Evolutionary conservation across 2,113 vertebrate species (phyloP), one percentile per base, ranked within the genome.

Genomic region (Prietella phreatophila): DNA sequence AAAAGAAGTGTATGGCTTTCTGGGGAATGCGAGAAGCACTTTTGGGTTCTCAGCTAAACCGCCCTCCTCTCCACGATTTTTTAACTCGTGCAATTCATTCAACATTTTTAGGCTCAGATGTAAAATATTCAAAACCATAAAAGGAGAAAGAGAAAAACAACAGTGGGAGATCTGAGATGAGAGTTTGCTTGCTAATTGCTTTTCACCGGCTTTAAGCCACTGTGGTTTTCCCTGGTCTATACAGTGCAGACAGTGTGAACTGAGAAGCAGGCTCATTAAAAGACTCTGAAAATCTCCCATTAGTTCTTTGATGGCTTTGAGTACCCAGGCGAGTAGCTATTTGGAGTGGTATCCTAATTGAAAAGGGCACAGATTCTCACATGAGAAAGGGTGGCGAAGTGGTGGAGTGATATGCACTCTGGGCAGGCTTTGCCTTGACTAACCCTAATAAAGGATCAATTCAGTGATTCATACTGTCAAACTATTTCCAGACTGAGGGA

Each of bases 331-430:
- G 86, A 90, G 85, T 71, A 88, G 90, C 93, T 95, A 94, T 95
- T 95, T 92, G 93, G 90, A 95, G 94, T 86, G 85, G 90, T 93
- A 93, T 93, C 92, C 93, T 94, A 93, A 94, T 94, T 95, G 92
- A 92, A 93, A 93, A 91, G 91, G 89, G 88, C 39, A 8, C 88
- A 90, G 87, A 88, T 86, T 82, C 61, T 85, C 86, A 85, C 61
- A 88, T 73, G 30, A 55, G 87, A 61, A 85, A 87, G 91, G 92
- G 73, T 83, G 69, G 76, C 71, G 33, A 80, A 82, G 60, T 56
- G 13, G 85, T 81, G 76, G 69, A 75, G 55, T 69, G 58, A 79
- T 83, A 80, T 63, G 56, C 56, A 55, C 85, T 84, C 71, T 80
- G 78, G 47, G 56, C 56, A n/a, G 73, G 73, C 78, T 85, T 86